phyloP scores from a whole-genome alignment of 2,113 vertebrate species.

The Aepyceros melampus region DNA sequence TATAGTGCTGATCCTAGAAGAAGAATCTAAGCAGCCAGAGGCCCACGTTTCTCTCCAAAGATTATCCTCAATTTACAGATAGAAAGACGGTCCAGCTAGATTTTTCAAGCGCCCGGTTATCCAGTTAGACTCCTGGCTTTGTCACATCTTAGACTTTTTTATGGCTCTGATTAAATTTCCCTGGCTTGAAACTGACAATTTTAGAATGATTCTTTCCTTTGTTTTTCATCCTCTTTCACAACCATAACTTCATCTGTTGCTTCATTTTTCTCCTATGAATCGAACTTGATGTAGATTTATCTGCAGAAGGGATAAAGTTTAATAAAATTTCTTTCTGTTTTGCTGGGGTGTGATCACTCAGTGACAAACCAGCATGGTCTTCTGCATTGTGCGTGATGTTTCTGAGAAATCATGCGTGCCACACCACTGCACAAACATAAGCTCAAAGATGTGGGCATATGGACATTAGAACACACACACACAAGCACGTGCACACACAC shows the following conservation, averaged over 20 bases:
- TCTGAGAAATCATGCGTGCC: neutral
- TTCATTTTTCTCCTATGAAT: neutral
- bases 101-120: neutral
- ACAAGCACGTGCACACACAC: neutral
- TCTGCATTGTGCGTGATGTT: neutral
- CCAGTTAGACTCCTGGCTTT: neutral
- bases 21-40: neutral
- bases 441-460: neutral
- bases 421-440: neutral
- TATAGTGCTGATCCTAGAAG: neutral
- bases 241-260: neutral
- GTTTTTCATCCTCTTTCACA: neutral
- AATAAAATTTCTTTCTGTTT: constrained; percentile 6
- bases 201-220: neutral
- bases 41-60: neutral
- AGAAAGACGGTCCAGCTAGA: neutral
- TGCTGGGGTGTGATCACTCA: neutral
- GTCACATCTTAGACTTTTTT: neutral
- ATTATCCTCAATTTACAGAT: neutral
- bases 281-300: neutral
- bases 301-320: neutral
- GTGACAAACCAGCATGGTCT: neutral
- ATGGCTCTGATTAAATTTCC: neutral
- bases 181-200: neutral
- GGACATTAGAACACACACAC: neutral